A percentile compares a stretch with the other conserved stretches of the same genome.
phyloP scores from a whole-genome alignment of 2,797 vertebrate genomes.

The Microctenopoma lineatum region DNA sequence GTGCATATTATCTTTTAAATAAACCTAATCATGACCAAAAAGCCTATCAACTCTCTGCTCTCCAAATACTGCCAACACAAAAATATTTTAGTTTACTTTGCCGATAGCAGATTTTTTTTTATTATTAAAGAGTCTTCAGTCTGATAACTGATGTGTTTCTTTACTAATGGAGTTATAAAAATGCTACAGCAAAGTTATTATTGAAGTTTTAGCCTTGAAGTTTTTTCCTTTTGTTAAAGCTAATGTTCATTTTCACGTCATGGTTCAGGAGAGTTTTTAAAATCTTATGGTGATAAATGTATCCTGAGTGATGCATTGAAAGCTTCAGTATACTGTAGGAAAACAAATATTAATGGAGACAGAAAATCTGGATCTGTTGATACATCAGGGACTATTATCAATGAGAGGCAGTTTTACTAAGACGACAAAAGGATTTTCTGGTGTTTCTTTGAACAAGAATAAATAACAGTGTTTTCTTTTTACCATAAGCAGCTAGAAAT shows the following conservation, averaged over 20 bases:
- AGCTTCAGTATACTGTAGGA: not conserved
- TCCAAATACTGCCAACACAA: conserved; percentile 1
- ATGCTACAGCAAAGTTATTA: not conserved
- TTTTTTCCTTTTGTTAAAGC: not conserved
- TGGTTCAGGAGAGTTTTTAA: not conserved
- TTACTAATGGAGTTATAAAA: conserved; percentile 6
- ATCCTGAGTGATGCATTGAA: not conserved
- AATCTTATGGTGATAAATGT: not conserved
- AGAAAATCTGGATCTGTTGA: not conserved
- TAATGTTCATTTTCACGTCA: not conserved
- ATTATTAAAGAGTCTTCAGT: conserved; percentile 41
- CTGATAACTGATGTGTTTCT: conserved; percentile 1
- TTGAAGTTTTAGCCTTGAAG: not conserved
- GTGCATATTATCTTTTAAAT: not conserved
- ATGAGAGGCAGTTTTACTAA: not conserved
- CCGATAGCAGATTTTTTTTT: conserved; percentile 6
- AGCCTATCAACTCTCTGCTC: not conserved
- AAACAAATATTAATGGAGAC: not conserved
- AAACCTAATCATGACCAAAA: conserved; percentile 11
- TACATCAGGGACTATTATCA: not conserved
- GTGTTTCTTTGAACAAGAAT: not conserved
- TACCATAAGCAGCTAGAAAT: not conserved
- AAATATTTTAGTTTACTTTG: conserved; percentile 25
- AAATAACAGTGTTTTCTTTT: not conserved
- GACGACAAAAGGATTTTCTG: not conserved